phyloP scores from a whole-genome alignment of 2,113 vertebrate species.

The Pseudolaguvia tuberculata region DNA sequence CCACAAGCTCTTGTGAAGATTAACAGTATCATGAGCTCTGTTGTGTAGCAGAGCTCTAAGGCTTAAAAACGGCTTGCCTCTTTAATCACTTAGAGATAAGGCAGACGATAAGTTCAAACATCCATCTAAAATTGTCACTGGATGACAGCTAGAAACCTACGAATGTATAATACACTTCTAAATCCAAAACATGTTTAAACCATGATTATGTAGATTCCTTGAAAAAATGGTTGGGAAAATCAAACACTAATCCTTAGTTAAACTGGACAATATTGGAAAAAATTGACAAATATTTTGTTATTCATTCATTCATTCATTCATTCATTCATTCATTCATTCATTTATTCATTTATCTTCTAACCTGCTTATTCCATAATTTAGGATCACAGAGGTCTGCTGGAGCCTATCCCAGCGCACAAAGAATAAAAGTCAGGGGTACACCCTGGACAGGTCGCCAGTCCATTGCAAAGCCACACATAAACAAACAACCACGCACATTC shows the following conservation, averaged over 20 bases:
- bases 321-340: too few relatives aligned
- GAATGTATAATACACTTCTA: neutral
- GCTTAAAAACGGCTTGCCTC: neutral
- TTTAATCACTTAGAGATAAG: neutral
- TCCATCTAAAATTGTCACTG: neutral
- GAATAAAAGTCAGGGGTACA: too few relatives aligned
- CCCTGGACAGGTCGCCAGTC: too few relatives aligned
- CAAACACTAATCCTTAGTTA: neutral
- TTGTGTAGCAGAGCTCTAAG: neutral
- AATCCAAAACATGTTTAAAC: neutral
- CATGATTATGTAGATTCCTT: neutral
- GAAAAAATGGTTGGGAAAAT: neutral
- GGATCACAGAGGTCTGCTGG: too few relatives aligned
- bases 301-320: too few relatives aligned
- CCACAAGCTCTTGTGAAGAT: neutral
- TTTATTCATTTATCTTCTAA: too few relatives aligned
- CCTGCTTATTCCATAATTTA: too few relatives aligned
- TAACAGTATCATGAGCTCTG: neutral
- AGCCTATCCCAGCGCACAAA: too few relatives aligned
- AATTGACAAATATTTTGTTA: too few relatives aligned
- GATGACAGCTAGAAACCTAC: neutral
- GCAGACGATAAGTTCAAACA: neutral
- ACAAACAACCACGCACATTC: too few relatives aligned
- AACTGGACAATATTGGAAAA: neutral
- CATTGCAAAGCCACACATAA: too few relatives aligned